Evolutionary conservation across 2,888 invertebrate species (phyloP).

Genomic region (Camptogramma bilineatum): DNA sequence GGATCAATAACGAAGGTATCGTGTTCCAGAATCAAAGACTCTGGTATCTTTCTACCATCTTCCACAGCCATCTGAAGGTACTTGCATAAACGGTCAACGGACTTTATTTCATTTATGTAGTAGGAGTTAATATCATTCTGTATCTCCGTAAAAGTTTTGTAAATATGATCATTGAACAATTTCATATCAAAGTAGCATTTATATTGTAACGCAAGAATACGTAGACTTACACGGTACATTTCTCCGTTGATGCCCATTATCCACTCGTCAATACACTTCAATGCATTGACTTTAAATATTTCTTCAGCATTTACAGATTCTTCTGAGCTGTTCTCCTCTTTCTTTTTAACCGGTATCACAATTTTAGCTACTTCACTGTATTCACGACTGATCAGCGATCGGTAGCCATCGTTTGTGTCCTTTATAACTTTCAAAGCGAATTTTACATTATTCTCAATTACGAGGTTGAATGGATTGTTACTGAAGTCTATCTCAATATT

Average conservation of each 20-base stretch:
- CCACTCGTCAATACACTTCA: constrained; percentile 86
- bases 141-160: constrained; percentile 74
- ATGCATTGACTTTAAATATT: constrained; percentile 69
- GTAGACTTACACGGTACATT: constrained; percentile 75
- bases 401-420: constrained; percentile 66
- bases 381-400: constrained; percentile 67
- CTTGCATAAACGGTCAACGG: constrained; percentile 81
- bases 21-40: constrained; percentile 76
- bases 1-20: constrained; percentile 81
- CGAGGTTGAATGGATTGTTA: constrained; percentile 75
- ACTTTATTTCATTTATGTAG: constrained; percentile 73
- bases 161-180: constrained; percentile 72
- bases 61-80: constrained; percentile 83
- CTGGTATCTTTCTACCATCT: constrained; percentile 73
- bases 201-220: constrained; percentile 69
- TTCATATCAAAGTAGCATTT: constrained; percentile 75
- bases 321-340: constrained; percentile 61
- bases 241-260: constrained; percentile 84
- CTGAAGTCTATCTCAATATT: constrained; percentile 69
- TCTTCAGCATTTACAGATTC: constrained; percentile 63
- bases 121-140: constrained; percentile 76
- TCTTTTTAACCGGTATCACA: constrained; percentile 63
- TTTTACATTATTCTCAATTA: constrained; percentile 76
- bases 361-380: constrained; percentile 70
- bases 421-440: constrained; percentile 68